Evolutionary conservation across 2,113 vertebrate genomes (phyloP), one percentile per base, ranked within the genome.

Genomic region (Sinocyclocheilus anophthalmus): DNA sequence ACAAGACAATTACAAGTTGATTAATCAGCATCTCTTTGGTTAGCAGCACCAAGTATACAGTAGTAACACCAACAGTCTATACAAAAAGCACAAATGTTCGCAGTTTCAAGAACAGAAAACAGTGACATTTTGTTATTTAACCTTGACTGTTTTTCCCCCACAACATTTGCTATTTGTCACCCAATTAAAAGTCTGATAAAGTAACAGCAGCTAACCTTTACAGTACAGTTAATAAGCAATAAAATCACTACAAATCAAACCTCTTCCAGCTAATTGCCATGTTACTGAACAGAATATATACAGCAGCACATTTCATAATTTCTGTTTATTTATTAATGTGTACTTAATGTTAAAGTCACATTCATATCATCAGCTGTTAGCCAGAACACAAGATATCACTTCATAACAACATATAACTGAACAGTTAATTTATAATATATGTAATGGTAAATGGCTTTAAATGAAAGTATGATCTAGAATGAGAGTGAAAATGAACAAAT

Each of bases 331-430:
- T 42, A n/a, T 42, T 73, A 73, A 42, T 4, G 10, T 14, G 20
- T 80, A 24, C 20, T 24, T 37, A n/a, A 37, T 14, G 33, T 59
- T 59, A 22, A n/a, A 72, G 55, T 42, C 33, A 24, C 37, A 45
- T 63, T 42, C 22, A 80, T 63, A 22, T 5, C 6, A 67, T 67
- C 59, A 81, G 79, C 61, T 67, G 79, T 81, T 81, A 81, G 59
- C 59, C 0, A 61, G 30, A n/a, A 39, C 0, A 63, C 55, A 65
- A 20, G 11, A 39, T 61, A 45, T 80, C 20, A 24, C 57, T 16
- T 8, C 3, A 42, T 26, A 55, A 42, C 11, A 80, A 39, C 33
- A 42, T 61, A 24, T 4, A 48, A 48, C 0, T 5, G 13, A n/a
- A 24, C 20, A 39, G 61, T 42, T 3, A 3, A 24, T 61, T 22